phyloP scores from a whole-genome alignment of 2,113 vertebrate species.

The Dissostichus mawsoni region DNA sequence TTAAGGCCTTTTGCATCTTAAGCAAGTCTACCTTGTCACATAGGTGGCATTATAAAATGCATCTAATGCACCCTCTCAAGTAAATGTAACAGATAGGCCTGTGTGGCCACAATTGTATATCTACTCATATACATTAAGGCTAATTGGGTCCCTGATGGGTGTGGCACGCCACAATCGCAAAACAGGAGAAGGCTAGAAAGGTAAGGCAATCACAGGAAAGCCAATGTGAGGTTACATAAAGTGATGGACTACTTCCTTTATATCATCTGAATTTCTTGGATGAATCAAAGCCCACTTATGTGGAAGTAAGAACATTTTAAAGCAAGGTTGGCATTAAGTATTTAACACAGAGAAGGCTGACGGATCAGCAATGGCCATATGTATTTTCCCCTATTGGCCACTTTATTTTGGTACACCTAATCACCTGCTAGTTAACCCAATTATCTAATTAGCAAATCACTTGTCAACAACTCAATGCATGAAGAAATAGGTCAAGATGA shows the following conservation, averaged over 20 bases:
- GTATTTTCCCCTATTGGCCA: not conserved
- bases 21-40: conserved; percentile 56
- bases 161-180: conserved; percentile 45
- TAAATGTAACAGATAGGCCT: conserved; percentile 55
- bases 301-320: conserved; percentile 25
- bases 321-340: conserved; percentile 17
- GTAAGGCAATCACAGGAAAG: conserved; percentile 56
- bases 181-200: conserved; percentile 32
- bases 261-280: conserved; percentile 47
- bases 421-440: not conserved
- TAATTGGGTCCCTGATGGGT: conserved; percentile 62
- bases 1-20: conserved; percentile 70
- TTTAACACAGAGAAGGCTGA: not conserved
- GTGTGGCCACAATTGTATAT: conserved; percentile 36
- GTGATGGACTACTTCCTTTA: conserved; percentile 64
- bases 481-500: not conserved
- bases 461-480: not conserved
- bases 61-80: conserved; percentile 51
- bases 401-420: not conserved
- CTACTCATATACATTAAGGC: conserved; percentile 58
- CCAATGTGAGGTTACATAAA: conserved; percentile 30
- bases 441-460: not conserved
- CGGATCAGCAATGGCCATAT: not conserved
- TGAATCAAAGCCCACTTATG: conserved; percentile 39
- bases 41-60: conserved; percentile 49